Conservation (phyloP, 2,113 vertebrate genomes). For the Ptilonorhynchus violaceus region DNA sequence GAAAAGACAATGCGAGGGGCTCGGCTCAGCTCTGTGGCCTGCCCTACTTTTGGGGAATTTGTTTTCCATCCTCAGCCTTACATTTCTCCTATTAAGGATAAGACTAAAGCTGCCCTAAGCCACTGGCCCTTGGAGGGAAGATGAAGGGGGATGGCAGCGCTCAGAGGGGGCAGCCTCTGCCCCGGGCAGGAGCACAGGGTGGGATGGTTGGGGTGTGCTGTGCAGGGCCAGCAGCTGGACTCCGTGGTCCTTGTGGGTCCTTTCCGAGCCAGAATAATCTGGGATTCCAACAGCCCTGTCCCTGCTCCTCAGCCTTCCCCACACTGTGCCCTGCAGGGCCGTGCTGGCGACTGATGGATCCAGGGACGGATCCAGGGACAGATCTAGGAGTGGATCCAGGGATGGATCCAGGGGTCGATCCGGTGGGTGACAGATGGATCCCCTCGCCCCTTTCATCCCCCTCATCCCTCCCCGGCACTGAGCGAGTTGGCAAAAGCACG, state of each 20-base stretch:
- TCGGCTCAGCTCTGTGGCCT: neutral
- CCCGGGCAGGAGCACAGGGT: neutral
- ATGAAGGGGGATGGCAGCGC: neutral
- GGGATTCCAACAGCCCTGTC: neutral
- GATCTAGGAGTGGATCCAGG: no score
- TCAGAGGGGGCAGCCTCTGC: neutral
- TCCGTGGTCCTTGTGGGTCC: neutral
- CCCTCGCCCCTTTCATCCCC: neutral
- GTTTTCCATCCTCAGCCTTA: neutral
- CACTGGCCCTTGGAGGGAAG: neutral
- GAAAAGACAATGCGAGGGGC: neutral
- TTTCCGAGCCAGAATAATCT: neutral
- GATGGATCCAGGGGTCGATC: neutral
- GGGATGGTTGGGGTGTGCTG: neutral
- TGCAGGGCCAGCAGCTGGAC: neutral
- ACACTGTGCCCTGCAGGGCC: neutral
- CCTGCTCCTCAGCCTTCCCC: neutral
- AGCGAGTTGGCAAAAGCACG: neutral
- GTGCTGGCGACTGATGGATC: neutral
- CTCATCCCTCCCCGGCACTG: neutral
- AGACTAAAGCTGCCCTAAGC: neutral
- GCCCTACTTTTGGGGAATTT: neutral
- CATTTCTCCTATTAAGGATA: constrained; percentile 17
- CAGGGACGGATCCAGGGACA: neutral
- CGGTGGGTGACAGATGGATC: neutral